These are phyloP conservation scores for Chelon labrosus DNA, from an alignment of 2,797 vertebrate genomes.

Conservation along the genomic window DNA sequence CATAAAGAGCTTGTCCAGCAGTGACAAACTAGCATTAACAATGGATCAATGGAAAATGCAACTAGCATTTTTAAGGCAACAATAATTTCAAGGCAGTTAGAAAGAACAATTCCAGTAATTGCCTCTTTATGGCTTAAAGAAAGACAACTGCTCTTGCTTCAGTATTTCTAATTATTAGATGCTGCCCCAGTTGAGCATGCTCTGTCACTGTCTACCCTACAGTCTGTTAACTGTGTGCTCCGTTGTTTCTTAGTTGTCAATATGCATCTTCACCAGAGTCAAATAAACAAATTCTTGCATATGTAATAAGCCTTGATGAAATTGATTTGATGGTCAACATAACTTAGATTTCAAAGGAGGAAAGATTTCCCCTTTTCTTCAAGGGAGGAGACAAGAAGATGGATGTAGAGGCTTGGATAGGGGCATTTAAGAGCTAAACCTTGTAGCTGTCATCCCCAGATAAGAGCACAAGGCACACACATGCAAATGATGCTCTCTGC, in stretches of 20 bases:
- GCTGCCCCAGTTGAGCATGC: neutral
- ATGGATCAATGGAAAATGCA: too few species aligned
- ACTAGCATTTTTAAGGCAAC: too few species aligned
- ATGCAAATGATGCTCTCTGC: slow-evolving; percentile 40
- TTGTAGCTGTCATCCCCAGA: slow-evolving; percentile 76
- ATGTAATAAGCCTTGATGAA: slow-evolving; percentile 15
- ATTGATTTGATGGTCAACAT: slow-evolving; percentile 16
- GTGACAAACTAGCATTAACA: too few species aligned
- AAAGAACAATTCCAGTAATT: neutral
- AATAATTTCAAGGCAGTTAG: neutral
- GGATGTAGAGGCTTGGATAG: slow-evolving; percentile 22
- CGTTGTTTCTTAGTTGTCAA: slow-evolving; percentile 8
- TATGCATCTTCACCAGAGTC: neutral
- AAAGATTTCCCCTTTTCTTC: slow-evolving; percentile 26
- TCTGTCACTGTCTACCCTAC: neutral
- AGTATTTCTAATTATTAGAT: neutral
- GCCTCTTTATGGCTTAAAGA: too few species aligned
- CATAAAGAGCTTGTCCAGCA: neutral
- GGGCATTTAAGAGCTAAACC: slow-evolving; percentile 61
- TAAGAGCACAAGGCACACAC: slow-evolving; percentile 56
- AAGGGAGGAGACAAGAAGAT: neutral
- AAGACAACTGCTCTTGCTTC: too few species aligned
- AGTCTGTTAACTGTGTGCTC: neutral
- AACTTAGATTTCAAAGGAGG: slow-evolving; percentile 6
- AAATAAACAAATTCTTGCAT: slow-evolving; percentile 3